Conservation (phyloP, 1,140 invertebrate genomes). For the Drosophila bocqueti region DNA sequence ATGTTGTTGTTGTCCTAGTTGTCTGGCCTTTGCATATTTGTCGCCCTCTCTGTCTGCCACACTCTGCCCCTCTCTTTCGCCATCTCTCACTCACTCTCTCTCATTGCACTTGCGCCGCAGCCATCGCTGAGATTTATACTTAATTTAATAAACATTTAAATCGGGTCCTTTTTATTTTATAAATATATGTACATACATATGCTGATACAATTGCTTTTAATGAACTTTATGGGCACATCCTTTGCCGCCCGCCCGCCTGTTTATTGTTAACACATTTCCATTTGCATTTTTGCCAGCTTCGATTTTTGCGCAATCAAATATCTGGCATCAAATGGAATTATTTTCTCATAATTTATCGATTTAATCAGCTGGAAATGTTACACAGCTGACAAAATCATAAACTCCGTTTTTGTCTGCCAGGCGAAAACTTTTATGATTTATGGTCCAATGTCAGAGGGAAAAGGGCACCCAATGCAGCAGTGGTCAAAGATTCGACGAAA, state of each 20-base stretch:
- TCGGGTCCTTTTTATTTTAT: conserved; percentile 39
- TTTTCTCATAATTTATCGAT: conserved; percentile 81
- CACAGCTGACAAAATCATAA: conserved; percentile 82
- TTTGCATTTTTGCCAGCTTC: conserved; percentile 35
- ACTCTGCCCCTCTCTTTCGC: conserved; percentile 17
- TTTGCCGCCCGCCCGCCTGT: conserved; percentile 1
- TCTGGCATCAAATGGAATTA: conserved; percentile 69
- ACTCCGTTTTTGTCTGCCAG: conserved; percentile 55
- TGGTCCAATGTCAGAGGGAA: conserved; percentile 29
- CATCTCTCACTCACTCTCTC: conserved; percentile 1
- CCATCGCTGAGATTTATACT: conserved; percentile 36
- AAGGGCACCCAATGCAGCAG: conserved; percentile 9
- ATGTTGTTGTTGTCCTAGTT: conserved; percentile 70
- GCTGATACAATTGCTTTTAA: conserved; percentile 63
- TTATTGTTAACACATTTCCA: conserved; percentile 53
- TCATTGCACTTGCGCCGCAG: conserved; percentile 58
- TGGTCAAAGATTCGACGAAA: conserved; percentile 12
- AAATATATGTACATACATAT: not conserved
- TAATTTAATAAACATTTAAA: conserved; percentile 54
- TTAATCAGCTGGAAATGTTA: conserved; percentile 82
- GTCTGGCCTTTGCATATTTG: conserved; percentile 78
- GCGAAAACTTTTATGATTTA: conserved; percentile 62
- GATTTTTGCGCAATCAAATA: conserved; percentile 30
- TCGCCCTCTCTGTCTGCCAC: conserved; percentile 70
- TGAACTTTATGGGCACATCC: conserved; percentile 42